These are phyloP conservation scores for Hemicentrotus pulcherrimus DNA, from an alignment of 35 echinoderm and acorn worm genomes.

Conservation along the genomic window DNA sequence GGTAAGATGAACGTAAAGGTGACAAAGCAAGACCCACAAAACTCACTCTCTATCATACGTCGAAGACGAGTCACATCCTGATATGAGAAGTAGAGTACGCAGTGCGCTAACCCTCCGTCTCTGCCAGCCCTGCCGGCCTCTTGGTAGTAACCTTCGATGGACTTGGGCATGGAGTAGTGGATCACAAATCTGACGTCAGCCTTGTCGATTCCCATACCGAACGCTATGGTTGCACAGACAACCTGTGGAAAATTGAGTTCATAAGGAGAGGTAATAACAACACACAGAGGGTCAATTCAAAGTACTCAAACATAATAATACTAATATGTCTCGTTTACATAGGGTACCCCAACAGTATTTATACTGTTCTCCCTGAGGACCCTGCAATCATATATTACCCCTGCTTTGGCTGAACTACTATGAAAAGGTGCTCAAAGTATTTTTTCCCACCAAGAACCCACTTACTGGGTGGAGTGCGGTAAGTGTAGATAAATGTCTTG, in stretches of 20 bases:
- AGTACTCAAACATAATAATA: no score
- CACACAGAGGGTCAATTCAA: not conserved
- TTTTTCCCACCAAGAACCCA: no score
- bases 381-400: no score
- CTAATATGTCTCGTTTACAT: no score
- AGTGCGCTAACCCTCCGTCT: slow-evolving; percentile 83
- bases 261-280: no score
- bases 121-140: slow-evolving; percentile 89
- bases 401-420: no score
- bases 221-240: slow-evolving; percentile 97
- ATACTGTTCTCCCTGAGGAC: no score
- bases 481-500: no score
- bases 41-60: slow-evolving; percentile 80
- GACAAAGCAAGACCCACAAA: not conserved
- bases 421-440: no score
- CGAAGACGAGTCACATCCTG: slow-evolving; percentile 81
- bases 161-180: slow-evolving; percentile 93
- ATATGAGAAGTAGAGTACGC: slow-evolving; percentile 86
- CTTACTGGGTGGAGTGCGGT: no score
- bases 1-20: no score
- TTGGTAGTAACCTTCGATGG: slow-evolving; percentile 95
- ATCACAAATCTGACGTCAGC: slow-evolving; percentile 91
- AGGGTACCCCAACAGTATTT: no score
- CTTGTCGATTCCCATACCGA: slow-evolving; percentile 99
- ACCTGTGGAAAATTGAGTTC: slow-evolving; percentile 55